Evolutionary conservation across 92 coral and sea anemone genomes (phyloP).

Genomic region (Isaurus tuberculatus): DNA sequence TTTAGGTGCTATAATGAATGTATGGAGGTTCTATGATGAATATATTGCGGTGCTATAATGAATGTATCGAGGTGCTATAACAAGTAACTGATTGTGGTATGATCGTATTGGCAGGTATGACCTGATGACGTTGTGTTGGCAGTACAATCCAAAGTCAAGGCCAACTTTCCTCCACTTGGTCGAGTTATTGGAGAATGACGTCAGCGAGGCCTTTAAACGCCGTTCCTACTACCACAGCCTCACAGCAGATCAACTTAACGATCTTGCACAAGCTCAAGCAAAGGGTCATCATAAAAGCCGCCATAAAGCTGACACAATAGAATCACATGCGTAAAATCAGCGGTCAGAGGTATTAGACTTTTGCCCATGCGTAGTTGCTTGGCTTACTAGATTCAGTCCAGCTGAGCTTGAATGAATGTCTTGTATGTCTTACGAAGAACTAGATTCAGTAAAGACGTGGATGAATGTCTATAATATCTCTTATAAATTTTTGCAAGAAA

Average conservation of each 20-base stretch:
- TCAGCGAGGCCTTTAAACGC: slow-evolving; percentile 69
- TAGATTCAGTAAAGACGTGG: not conserved
- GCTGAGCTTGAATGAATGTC: not conserved
- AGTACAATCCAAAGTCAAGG: slow-evolving; percentile 79
- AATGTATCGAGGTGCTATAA: too few species aligned
- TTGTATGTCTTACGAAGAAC: too few species aligned
- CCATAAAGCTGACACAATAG: slow-evolving; percentile 57
- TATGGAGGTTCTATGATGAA: too few species aligned
- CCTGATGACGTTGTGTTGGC: slow-evolving; percentile 91
- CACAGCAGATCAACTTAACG: slow-evolving; percentile 72
- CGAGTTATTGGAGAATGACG: slow-evolving; percentile 67
- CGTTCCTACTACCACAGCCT: slow-evolving; percentile 88
- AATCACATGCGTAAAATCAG: slow-evolving; percentile 46
- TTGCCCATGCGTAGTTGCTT: slow-evolving; percentile 10
- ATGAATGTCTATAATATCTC: not conserved
- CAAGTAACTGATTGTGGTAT: not conserved
- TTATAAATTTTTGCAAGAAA: too few species aligned
- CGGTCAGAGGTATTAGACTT: slow-evolving; percentile 16
- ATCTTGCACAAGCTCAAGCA: slow-evolving; percentile 46
- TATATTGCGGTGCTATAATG: too few species aligned
- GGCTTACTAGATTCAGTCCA: not conserved
- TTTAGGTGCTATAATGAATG: too few species aligned
- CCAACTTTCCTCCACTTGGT: slow-evolving; percentile 89
- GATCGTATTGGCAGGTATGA: slow-evolving; percentile 63
- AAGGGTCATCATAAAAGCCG: slow-evolving; percentile 69